Conservation (phyloP, 2,888 invertebrate genomes). For the Eudasyphora cyanicolor region DNA sequence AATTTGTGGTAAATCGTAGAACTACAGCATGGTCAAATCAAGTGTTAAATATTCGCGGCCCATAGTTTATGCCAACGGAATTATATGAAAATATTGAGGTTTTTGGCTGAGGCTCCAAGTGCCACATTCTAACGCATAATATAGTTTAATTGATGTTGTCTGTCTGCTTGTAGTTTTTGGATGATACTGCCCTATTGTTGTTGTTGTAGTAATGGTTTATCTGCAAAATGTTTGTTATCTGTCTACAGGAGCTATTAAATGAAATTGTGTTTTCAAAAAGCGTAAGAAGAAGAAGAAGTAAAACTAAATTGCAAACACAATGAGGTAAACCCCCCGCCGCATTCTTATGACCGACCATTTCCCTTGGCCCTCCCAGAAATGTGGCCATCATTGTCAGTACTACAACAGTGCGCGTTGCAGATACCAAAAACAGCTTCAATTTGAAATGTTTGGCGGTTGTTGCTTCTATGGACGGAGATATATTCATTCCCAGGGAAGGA, state of each 20-base stretch:
- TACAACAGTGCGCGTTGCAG: constrained; percentile 52
- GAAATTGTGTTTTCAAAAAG: constrained; percentile 75
- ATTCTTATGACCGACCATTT: neutral
- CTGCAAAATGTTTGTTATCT: constrained; percentile 73
- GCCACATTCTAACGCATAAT: neutral
- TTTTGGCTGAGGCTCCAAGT: neutral
- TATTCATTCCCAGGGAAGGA: too few species aligned
- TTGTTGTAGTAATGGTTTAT: constrained; percentile 56
- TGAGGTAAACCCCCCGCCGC: neutral
- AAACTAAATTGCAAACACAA: constrained; percentile 76
- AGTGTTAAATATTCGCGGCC: too few species aligned
- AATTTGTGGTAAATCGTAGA: too few species aligned
- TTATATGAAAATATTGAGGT: neutral
- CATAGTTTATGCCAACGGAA: too few species aligned
- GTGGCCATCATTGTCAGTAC: too few species aligned
- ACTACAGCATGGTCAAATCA: too few species aligned
- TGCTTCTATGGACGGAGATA: neutral
- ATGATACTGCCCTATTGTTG: too few species aligned
- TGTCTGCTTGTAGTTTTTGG: constrained; percentile 49
- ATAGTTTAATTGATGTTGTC: constrained; percentile 12
- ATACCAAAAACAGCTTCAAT: constrained; percentile 9
- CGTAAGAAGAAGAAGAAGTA: constrained; percentile 60
- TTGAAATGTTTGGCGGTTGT: constrained; percentile 16
- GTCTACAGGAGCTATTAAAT: constrained; percentile 77
- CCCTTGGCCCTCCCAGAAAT: constrained; percentile 31